A percentile compares a stretch with the other conserved stretches of the same genome.
Conservation (phyloP, 1,140 invertebrate species). For the Harpegnathos saltator region DNA sequence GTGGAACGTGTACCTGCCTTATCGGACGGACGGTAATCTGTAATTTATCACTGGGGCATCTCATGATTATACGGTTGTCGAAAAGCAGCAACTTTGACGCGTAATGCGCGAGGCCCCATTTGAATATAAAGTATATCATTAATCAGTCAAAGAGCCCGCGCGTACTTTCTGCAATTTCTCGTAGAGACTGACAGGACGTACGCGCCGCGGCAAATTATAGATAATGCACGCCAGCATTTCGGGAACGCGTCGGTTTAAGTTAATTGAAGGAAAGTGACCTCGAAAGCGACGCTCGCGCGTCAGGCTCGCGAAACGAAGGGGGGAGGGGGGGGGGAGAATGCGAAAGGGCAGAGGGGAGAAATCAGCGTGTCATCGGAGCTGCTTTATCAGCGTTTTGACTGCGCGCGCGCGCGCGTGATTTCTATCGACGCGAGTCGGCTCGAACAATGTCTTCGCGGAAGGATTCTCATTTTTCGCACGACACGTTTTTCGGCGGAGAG, state of each 20-base stretch:
- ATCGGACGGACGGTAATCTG: constrained; percentile 41
- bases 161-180: not conserved
- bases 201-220: constrained; percentile 1
- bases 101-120: constrained; percentile 10
- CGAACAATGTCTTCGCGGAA: constrained; percentile 27
- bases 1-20: not conserved
- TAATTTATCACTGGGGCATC: constrained; percentile 52
- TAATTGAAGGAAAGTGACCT: constrained; percentile 6
- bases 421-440: constrained; percentile 1
- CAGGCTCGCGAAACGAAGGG: too few species aligned
- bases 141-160: constrained; percentile 40
- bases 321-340: too few species aligned
- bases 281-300: not conserved
- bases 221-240: constrained; percentile 2
- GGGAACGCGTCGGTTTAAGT: not conserved
- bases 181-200: constrained; percentile 8
- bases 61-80: constrained; percentile 44
- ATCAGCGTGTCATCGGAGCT: not conserved
- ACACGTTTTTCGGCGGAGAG: constrained; percentile 29
- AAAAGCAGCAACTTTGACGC: constrained; percentile 52
- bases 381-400: not conserved
- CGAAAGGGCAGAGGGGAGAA: not conserved
- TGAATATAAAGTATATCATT: constrained; percentile 38
- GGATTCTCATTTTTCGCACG: constrained; percentile 23
- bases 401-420: not conserved